Evolutionary conservation across 2,797 vertebrate species (phyloP), one percentile per base, ranked within the genome.

Genomic region (Helicolenus hilgendorfi): DNA sequence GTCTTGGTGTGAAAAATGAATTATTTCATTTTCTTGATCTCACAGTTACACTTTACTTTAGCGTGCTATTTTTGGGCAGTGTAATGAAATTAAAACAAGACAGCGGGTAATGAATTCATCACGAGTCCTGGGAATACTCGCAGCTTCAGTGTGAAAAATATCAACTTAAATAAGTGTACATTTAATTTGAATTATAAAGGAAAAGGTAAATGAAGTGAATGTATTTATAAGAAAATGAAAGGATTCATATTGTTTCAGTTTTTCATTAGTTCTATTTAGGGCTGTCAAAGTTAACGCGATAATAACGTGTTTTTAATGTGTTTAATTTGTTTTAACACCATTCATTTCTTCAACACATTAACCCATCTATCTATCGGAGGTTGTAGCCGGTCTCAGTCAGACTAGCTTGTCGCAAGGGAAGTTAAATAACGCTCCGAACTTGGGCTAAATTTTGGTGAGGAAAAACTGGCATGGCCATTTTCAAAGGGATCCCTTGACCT

Each of bases 1-100:
- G 31, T 35, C 14, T 74, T 49, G 26, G 5, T 87, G 41, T 69
- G 71, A 81, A 58, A 72, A 60, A 65, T 3, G 58, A 72, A 82
- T 74, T 1, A 41, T 55, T 22, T 2, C 0, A 29, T 60, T 85
- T 84, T 82, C 6, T 82, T 33, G 0, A 67, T 41, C 33, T 49
- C 35, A 4, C 15, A 49, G 15, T 72, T 65, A 53, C 59, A 55
- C 75, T 56, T 82, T 26, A 55, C 71, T 53, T 82, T 20, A 20
- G 18, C 24, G 2, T 81, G 29, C 26, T 68, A 31, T 60, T 59
- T 78, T 29, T 11, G 8, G 7, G 38, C 33, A 31, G 22, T 45
- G 20, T 35, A 72, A 24, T 68, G 11, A 10, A 18, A 69, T 38
- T 22, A 29, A 49, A 83, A 45, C 27, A 10, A 73, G 24, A 69